phyloP scores from a whole-genome alignment of 2,797 vertebrate species.

The Acrossocheilus fasciatus region DNA sequence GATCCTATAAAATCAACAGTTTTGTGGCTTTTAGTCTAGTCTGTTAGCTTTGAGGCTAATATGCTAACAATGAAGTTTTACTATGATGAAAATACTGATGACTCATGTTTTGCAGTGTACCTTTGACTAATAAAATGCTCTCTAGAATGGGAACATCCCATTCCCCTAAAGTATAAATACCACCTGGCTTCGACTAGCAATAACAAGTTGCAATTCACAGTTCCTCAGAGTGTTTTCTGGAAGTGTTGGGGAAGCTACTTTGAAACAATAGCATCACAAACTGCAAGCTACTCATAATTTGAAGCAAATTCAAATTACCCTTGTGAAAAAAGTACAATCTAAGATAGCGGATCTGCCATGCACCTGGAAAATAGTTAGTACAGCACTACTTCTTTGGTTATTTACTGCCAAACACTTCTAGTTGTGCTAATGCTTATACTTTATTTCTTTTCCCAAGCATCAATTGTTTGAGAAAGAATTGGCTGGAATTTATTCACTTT shows the following conservation, averaged over 20 bases:
- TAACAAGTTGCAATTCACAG: neutral
- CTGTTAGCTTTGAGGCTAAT: neutral
- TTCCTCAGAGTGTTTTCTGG: neutral
- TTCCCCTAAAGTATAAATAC: slow-evolving; percentile 16
- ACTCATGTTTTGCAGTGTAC: neutral
- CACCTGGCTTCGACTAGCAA: neutral
- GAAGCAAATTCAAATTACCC: neutral
- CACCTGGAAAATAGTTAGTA: slow-evolving; percentile 2
- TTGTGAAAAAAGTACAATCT: neutral
- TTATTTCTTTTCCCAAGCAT: neutral
- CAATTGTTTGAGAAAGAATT: neutral
- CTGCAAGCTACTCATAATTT: neutral
- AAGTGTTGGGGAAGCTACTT: neutral
- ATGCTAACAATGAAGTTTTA: neutral
- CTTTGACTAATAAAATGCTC: neutral
- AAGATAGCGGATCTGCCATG: neutral
- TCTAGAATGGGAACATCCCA: neutral
- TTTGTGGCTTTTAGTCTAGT: neutral
- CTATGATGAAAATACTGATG: neutral
- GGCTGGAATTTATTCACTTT: neutral
- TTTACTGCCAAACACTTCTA: neutral
- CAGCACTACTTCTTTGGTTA: neutral
- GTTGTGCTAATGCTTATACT: neutral
- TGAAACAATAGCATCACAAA: neutral
- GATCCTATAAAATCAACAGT: neutral